phyloP scores from a whole-genome alignment of 2,113 vertebrate species.

The Pollachius pollachius region DNA sequence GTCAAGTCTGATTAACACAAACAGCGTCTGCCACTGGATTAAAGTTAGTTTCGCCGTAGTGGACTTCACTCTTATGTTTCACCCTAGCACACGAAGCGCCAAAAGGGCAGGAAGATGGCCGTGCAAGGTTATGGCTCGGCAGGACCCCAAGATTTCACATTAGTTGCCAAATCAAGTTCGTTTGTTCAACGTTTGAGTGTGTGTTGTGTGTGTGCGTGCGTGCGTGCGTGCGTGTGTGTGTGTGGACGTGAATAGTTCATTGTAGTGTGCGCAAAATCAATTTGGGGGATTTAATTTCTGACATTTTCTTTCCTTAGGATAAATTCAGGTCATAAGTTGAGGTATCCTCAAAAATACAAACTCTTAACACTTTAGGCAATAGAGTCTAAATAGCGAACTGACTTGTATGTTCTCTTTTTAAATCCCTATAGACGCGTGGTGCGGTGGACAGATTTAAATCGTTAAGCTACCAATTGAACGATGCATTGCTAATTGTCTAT shows the following conservation, averaged over 20 bases:
- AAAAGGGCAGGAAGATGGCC: no score
- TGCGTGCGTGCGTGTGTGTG: no score
- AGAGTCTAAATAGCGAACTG: no score
- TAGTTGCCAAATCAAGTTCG: no score
- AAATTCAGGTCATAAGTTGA: not conserved
- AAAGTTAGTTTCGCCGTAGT: slow-evolving; percentile 20
- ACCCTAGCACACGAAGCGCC: no score
- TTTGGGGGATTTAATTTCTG: not conserved
- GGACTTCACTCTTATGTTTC: no score
- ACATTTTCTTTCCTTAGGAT: not conserved
- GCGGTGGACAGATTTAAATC: not conserved
- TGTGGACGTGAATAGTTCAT: no score
- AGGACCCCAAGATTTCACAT: no score
- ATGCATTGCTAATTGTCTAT: not conserved
- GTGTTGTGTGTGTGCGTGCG: no score
- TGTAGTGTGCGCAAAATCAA: not conserved
- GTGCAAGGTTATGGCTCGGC: no score
- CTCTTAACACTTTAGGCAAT: not conserved
- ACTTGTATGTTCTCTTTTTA: not conserved
- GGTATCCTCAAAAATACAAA: not conserved
- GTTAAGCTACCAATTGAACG: not conserved
- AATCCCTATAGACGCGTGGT: not conserved
- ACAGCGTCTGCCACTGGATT: slow-evolving; percentile 57
- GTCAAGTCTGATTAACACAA: slow-evolving; percentile 52
- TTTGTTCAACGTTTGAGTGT: no score